Base-by-base conservation (phyloP, 2,888 invertebrate species). In the Willowsia nigromaculata region DNA sequence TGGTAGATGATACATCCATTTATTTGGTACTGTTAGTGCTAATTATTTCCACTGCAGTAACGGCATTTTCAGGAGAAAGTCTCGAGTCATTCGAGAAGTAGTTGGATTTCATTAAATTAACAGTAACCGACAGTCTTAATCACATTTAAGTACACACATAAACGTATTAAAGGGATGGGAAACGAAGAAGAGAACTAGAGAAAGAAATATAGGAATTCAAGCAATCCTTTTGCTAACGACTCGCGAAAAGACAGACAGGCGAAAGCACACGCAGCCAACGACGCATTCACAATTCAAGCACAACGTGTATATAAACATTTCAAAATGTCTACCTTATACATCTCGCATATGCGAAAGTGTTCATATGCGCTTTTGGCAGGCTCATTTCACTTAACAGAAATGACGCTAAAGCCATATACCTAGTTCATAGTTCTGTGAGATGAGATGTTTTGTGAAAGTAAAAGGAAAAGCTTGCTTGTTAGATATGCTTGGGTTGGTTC, bases 71-170 rank as follows among this genome's bases (percentile, higher is more conserved):
- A 27, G 11, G 53, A 18, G 37, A 37, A 68, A 81, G 62, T 81
- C n/a, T 22, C 82, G n/a, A 56, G 37, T 76, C 85, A 76, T 85
- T 85, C 18, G 62, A 62, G 62, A 78, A 65, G 80, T 68, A 65
- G 18, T 56, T 65, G 71, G 81, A 80, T 87, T 81, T 81, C 80
- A 87, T 87, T 87, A 87, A 87, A 81, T 87, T 87, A 87, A 81
- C 87, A 87, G 87, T 53, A 80, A 65, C 87, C 80, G 87, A 87
- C 87, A 87, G 65, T 47, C 87, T 81, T 87, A 87, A 87, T 87
- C 81, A 81, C 81, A 81, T 87, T 87, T 87, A 87, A 81, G 87
- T 81, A 87, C 47, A 37, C 68, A 68, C 68, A 68, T 37, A 68
- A 33, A 68, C 68, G 68, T 37, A 37, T 62, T 62, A 62, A n/a